Evolutionary conservation across 2,888 invertebrate species (phyloP).

Genomic region (Endotricha flammealis): DNA sequence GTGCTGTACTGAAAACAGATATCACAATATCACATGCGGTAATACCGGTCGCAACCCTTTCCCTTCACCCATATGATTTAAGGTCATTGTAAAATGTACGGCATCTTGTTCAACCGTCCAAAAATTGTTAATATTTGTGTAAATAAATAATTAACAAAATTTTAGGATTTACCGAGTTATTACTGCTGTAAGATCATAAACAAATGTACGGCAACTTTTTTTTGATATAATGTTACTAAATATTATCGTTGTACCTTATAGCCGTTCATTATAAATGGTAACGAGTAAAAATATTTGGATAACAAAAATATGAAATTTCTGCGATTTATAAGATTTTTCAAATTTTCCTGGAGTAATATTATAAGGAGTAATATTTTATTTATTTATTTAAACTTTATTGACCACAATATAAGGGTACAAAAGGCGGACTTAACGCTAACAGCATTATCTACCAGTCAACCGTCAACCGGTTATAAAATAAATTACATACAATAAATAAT

Average conservation of each 20-base stretch:
- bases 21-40: too few relatives aligned
- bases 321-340: neutral
- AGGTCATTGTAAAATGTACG: neutral
- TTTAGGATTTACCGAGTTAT: neutral
- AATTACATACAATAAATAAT: too few relatives aligned
- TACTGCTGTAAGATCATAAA: neutral
- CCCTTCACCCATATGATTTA: neutral
- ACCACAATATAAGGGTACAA: too few relatives aligned
- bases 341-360: neutral
- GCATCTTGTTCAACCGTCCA: neutral
- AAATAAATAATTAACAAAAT: neutral
- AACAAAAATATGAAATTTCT: neutral
- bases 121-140: neutral
- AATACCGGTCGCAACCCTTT: neutral
- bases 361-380: neutral
- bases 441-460: too few relatives aligned
- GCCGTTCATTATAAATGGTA: neutral
- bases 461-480: too few relatives aligned
- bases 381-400: too few relatives aligned
- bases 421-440: too few relatives aligned
- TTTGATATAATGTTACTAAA: neutral
- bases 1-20: too few relatives aligned
- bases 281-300: neutral
- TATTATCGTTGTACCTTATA: neutral
- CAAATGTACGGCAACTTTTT: conserved; percentile 1